Evolutionary conservation across 2,113 vertebrate genomes (phyloP).

Genomic region (Sialia sialis): DNA sequence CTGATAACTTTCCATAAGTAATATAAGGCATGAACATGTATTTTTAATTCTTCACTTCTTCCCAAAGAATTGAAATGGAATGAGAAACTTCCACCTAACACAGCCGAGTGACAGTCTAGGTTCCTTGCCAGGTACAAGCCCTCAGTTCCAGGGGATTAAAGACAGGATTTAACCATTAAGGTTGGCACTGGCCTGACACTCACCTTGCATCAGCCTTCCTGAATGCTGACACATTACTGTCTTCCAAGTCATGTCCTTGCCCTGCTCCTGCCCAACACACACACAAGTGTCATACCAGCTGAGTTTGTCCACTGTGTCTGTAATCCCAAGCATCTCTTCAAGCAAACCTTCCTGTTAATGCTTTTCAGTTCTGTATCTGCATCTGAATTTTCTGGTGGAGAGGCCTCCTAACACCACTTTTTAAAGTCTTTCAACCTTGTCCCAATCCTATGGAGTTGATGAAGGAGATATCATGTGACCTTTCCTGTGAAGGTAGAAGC

Average conservation of each 20-base stretch:
- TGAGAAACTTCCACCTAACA: not conserved
- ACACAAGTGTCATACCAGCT: not conserved
- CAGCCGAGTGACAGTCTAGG: not conserved
- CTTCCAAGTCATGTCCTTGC: not conserved
- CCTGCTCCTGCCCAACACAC: not conserved
- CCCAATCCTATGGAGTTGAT: not conserved
- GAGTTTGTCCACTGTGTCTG: not conserved
- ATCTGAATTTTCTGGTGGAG: not conserved
- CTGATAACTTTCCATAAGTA: not conserved
- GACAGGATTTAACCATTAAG: not conserved
- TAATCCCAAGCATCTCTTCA: not conserved
- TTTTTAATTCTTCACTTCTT: not conserved
- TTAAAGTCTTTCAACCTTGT: fast-evolving
- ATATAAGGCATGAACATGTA: not conserved
- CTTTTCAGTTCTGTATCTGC: not conserved
- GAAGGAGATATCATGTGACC: not conserved
- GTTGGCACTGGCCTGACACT: not conserved
- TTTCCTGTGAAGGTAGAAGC: not conserved
- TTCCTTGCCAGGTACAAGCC: not conserved
- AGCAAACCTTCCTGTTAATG: not conserved
- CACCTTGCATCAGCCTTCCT: not conserved
- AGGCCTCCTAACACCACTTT: not conserved
- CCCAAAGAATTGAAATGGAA: not conserved
- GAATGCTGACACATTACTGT: not conserved
- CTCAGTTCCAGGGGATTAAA: not conserved